Conservation (phyloP, 2,888 invertebrate species). For the Epistrophella euchroma region DNA sequence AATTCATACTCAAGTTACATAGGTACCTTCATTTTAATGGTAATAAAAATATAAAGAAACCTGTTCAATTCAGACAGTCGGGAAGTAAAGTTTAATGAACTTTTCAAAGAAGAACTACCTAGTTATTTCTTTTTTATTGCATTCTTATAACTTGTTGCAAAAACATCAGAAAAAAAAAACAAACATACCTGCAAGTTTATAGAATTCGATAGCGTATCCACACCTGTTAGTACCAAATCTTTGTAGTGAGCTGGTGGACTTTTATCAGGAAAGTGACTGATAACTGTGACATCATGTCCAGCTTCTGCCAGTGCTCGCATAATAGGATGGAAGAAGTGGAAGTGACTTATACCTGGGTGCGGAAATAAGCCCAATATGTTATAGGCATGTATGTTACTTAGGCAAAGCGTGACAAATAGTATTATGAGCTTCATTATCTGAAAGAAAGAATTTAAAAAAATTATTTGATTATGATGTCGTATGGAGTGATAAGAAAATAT, state of each 20-base stretch:
- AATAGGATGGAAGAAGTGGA: slow-evolving; percentile 84
- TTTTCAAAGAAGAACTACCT: neutral
- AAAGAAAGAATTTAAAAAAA: neutral
- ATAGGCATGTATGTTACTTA: slow-evolving; percentile 44
- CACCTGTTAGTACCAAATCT: slow-evolving; percentile 80
- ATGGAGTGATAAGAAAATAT: neutral
- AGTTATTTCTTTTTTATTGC: neutral
- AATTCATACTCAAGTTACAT: neutral
- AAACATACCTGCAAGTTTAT: slow-evolving; percentile 81
- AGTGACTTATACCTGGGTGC: slow-evolving; percentile 84
- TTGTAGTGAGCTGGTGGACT: slow-evolving; percentile 81
- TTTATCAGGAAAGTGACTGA: slow-evolving; percentile 84
- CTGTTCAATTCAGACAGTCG: neutral
- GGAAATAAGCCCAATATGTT: slow-evolving; percentile 84
- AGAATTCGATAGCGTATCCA: slow-evolving; percentile 79
- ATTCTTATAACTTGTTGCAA: neutral
- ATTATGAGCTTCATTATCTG: slow-evolving; percentile 52
- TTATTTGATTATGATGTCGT: neutral
- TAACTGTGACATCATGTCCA: slow-evolving; percentile 85
- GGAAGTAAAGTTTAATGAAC: slow-evolving; percentile 5
- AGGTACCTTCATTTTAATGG: neutral
- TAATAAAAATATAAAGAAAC: neutral
- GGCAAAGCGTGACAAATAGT: slow-evolving; percentile 31
- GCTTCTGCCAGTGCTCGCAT: slow-evolving; percentile 84
- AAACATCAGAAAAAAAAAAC: neutral